A percentile compares a stretch with the other conserved stretches of the same genome.
Conservation (phyloP, 2,797 vertebrate species). For the Remorina albescens region DNA sequence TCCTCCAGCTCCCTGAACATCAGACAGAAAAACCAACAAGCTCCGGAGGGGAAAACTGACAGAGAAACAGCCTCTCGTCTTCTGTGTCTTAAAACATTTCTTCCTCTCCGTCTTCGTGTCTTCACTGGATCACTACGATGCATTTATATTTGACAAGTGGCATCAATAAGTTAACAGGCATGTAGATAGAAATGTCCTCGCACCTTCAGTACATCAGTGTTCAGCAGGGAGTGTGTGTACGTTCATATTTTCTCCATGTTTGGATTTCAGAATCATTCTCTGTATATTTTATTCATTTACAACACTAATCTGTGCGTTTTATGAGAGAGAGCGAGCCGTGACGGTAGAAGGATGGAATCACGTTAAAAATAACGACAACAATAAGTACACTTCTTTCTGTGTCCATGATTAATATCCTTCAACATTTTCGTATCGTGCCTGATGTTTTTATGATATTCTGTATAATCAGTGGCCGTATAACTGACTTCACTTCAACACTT, state of each 20-base stretch:
- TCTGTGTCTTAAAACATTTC: slow-evolving; percentile 38
- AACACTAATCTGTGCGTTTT: neutral
- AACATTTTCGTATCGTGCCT: too few species aligned
- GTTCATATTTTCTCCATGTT: slow-evolving; percentile 26
- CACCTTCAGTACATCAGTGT: slow-evolving; percentile 61
- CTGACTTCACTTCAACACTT: too few species aligned
- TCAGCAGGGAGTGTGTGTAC: slow-evolving; percentile 24
- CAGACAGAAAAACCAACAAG: slow-evolving; percentile 55
- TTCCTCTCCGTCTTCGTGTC: slow-evolving; percentile 40
- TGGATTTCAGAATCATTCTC: slow-evolving; percentile 17
- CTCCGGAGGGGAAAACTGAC: slow-evolving; percentile 40
- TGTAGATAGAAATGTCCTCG: slow-evolving; percentile 69
- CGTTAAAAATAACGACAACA: too few species aligned
- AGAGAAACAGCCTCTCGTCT: slow-evolving; percentile 46
- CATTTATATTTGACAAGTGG: slow-evolving; percentile 75
- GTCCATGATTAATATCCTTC: too few species aligned
- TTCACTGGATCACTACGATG: slow-evolving; percentile 55
- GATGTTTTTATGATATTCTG: too few species aligned
- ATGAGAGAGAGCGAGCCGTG: too few species aligned
- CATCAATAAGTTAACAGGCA: slow-evolving; percentile 78
- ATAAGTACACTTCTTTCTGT: too few species aligned
- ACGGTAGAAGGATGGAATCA: too few species aligned
- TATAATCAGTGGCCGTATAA: too few species aligned
- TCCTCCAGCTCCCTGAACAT: slow-evolving; percentile 55
- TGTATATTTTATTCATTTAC: slow-evolving; percentile 45